Evolutionary conservation across 2,113 vertebrate species (phyloP), one percentile per base, ranked within the genome.

Genomic region (Rhea americana): DNA sequence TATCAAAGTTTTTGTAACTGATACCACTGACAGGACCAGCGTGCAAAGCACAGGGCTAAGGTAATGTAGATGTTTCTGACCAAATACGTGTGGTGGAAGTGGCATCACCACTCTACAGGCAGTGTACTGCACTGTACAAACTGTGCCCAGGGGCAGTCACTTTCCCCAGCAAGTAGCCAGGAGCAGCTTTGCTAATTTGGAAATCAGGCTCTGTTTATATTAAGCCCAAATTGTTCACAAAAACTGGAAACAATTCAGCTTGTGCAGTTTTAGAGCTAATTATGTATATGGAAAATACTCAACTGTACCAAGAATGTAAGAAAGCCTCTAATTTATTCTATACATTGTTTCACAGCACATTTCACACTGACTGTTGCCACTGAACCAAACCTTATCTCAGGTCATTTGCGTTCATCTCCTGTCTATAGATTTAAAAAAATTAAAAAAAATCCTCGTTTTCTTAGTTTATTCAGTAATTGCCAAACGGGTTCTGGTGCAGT

Each of bases 241-340:
- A 94, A 96, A 96, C 93, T 96, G 95, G 94, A 94, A 96, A 89
- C 93, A 88, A 93, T 96, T 94, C 95, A 97, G 96, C 94, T 94
- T 96, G 95, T 95, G 97, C 97, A 95, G 95, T 95, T 95, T 95
- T 94, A 91, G 95, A 93, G 91, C 70, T 87, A 87, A 92, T 78
- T 95, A 94, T 89, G 92, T 96, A 90, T 96, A 91, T 95, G 91
- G 94, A 95, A 96, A 96, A 96, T 56, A 76, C 85, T 94, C 92
- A 47, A 91, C 92, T 97, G 88, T 96, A 95, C 97, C 91, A 94
- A 88, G 95, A 95, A 94, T 90, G 95, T 94, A 95, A 95, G 91
- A 92, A 91, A 84, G 90, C 84, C 90, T 95, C 90, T 95, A 95
- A 93, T 95, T 93, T 94, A 95, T 95, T 94, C 94, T 95, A 83